Evolutionary conservation across 1,140 invertebrate species (phyloP), one percentile per base, ranked within the genome.

Genomic region (Maniola jurtina): DNA sequence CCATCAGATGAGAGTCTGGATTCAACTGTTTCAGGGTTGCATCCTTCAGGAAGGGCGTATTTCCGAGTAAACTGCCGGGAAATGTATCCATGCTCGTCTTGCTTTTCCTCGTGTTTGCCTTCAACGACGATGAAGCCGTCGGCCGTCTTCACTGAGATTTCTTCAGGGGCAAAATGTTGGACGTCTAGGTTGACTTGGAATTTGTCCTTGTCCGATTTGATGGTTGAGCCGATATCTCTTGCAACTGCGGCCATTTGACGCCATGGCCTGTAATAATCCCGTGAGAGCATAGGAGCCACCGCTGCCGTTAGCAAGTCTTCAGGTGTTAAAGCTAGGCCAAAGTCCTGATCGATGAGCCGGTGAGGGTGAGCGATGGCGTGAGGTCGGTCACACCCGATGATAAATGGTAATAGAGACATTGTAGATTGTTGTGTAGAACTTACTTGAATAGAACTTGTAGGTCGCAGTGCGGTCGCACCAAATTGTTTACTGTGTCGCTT

Each of bases 81-180:
- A 13, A 96, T 93, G 67, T 84, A 95, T 0, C 95, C 95, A 64
- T 96, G 94, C 38, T 95, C 93, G 61, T 96, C 95, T 61, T 93
- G 86, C 62, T 94, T 95, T 72, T 96, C 95, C 67, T 96, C 94
- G 58, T 96, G 95, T 76, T 95, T 96, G 1, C 93, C 95, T 70
- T 95, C 93, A 0, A 96, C 87, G 1, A 95, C 78, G 0, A 96
- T 88, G 9, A 88, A 92, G 34, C 94, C 94, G 54, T 96, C 95
- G 2, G 94, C 93, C 0, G 94, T 95, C 80, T 96, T 97, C 0
- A 98, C 96, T 5, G 93, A 92, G 14, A 98, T 94, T 81, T 98
- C 97, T 56, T 95, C 94, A 0, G 96, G 96, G 42, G 93, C 89
- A 80, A 98, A 98, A 68, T 98, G 96, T 47, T 96, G 94, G 0